Conservation (phyloP, 2,888 invertebrate species). For the Prosapia bicincta region DNA sequence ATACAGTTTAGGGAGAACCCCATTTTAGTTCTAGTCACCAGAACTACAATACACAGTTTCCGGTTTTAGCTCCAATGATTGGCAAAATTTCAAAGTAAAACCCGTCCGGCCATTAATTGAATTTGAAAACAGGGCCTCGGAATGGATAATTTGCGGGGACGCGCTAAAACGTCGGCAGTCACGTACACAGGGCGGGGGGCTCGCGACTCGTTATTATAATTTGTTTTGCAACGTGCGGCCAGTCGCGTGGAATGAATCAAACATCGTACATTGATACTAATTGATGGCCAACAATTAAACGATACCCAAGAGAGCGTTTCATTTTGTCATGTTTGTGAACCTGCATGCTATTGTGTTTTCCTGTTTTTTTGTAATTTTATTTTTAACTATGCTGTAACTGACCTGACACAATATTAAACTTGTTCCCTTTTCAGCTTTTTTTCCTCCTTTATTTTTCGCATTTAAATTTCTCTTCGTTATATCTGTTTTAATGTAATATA, state of each 20-base stretch:
- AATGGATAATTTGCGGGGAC: conserved; percentile 2
- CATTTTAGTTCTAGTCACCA: no score
- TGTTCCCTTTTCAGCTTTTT: not conserved
- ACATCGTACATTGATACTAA: not conserved
- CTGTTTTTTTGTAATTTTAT: not conserved
- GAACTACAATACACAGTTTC: no score
- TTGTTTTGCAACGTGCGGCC: not conserved
- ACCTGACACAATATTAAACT: not conserved
- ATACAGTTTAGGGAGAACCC: no score
- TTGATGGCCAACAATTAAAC: not conserved
- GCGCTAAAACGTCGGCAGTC: not conserved
- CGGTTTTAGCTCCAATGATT: not conserved
- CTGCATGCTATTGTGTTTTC: no score
- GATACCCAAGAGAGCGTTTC: not conserved
- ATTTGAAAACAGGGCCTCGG: not conserved
- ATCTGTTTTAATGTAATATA: no score
- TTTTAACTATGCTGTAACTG: not conserved
- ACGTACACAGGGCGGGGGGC: not conserved
- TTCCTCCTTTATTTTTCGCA: no score
- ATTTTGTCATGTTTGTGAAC: not conserved
- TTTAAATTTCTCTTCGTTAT: no score
- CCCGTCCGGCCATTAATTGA: not conserved
- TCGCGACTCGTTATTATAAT: not conserved
- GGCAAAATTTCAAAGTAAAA: not conserved
- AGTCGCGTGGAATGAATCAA: not conserved